Percentiles rank a stretch among this genome's conserved stretches.
Evolutionary conservation across 2,113 vertebrate genomes (phyloP).

Genomic region (Tetraodon nigroviridis): DNA sequence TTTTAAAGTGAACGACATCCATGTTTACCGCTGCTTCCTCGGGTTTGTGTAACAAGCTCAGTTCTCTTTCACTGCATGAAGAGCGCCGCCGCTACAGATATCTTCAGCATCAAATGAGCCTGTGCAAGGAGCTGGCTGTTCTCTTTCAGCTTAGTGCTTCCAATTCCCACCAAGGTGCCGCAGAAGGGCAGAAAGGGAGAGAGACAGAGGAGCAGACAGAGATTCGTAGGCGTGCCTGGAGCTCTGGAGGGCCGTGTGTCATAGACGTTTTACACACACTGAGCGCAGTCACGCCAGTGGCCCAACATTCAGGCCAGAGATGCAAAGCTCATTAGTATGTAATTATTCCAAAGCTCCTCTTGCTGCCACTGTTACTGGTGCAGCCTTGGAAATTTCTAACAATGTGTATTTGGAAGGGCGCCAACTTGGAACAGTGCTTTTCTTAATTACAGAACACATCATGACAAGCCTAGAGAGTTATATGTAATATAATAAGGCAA

Average conservation of each 20-base stretch:
- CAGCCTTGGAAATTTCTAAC: slow-evolving; percentile 9
- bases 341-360: slow-evolving; percentile 28
- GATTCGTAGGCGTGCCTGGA: slow-evolving; percentile 49
- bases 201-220: slow-evolving; percentile 50
- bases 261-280: slow-evolving; percentile 50
- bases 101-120: slow-evolving; percentile 57
- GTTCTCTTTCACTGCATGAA: slow-evolving; percentile 23
- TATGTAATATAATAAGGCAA: slow-evolving; percentile 10
- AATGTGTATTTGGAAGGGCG: no score
- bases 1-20: slow-evolving; percentile 7
- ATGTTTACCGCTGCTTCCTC: slow-evolving; percentile 3
- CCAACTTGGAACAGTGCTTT: no score
- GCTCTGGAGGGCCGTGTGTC: slow-evolving; percentile 57
- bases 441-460: no score
- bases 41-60: slow-evolving; percentile 35
- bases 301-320: slow-evolving; percentile 40
- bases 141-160: slow-evolving; percentile 48
- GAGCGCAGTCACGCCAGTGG: slow-evolving; percentile 37
- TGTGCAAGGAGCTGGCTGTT: slow-evolving; percentile 41
- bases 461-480: no score
- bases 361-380: slow-evolving; percentile 18
- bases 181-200: slow-evolving; percentile 57
- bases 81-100: slow-evolving; percentile 38
- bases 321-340: slow-evolving; percentile 40
- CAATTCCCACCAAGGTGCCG: slow-evolving; percentile 52